These are phyloP conservation scores for Onthophagus taurus DNA, from an alignment of 1,140 invertebrate genomes.

Conservation along the genomic window DNA sequence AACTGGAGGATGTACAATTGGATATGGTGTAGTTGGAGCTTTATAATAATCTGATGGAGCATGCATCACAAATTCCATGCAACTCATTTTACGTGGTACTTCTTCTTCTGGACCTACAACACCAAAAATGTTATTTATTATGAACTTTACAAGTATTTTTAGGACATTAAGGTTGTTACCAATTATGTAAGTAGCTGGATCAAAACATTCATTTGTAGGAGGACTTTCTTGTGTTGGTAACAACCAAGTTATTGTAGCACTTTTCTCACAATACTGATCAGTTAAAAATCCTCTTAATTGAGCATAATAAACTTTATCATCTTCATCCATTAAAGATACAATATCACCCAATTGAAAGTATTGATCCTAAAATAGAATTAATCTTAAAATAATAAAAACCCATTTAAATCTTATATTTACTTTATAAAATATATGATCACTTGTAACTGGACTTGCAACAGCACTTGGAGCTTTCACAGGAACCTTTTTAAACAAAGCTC, in stretches of 20 bases:
- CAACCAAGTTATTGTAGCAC: conserved; percentile 87
- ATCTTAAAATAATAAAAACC: not conserved
- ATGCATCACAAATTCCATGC: conserved; percentile 87
- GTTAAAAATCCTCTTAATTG: conserved; percentile 82
- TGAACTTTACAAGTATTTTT: conserved; percentile 3
- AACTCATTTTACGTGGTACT: conserved; percentile 73
- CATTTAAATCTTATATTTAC: conserved; percentile 35
- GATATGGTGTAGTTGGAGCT: conserved; percentile 66
- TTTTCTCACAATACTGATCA: conserved; percentile 90
- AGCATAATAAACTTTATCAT: conserved; percentile 74
- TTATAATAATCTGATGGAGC: conserved; percentile 87
- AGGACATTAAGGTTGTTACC: conserved; percentile 52
- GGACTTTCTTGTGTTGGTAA: conserved; percentile 77
- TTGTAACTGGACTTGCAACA: conserved; percentile 70
- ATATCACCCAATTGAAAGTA: conserved; percentile 89
- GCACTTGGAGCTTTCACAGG: conserved; percentile 71
- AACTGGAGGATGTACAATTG: conserved; percentile 43
- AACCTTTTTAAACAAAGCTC: conserved; percentile 74
- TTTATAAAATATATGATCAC: conserved; percentile 74
- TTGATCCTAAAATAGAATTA: conserved; percentile 47
- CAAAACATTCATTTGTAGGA: conserved; percentile 66
- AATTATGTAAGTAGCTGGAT: conserved; percentile 84
- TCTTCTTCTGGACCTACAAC: conserved; percentile 82
- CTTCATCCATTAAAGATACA: conserved; percentile 72
- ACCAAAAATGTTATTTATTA: too few relatives aligned